Conservation (phyloP, 2,888 invertebrate genomes). For the Ganaspis brasiliensis region DNA sequence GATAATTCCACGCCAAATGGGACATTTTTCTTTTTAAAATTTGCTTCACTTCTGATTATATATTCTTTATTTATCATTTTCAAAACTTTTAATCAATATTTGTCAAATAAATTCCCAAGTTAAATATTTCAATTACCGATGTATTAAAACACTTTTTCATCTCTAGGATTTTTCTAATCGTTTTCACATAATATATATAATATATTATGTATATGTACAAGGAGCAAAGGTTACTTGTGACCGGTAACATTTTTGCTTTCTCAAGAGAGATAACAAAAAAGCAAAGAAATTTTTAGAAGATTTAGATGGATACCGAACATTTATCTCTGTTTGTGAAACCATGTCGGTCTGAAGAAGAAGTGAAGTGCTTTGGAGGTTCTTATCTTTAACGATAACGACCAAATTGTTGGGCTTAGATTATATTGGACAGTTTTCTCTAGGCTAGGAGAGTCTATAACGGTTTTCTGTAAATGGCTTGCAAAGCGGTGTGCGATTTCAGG, state of each 20-base stretch:
- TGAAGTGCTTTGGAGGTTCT: conserved; percentile 33
- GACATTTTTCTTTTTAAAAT: too few relatives aligned
- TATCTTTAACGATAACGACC: conserved; percentile 38
- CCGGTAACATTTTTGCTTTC: conserved; percentile 12
- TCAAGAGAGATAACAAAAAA: conserved; percentile 1
- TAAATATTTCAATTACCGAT: too few relatives aligned
- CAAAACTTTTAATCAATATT: too few relatives aligned
- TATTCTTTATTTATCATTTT: too few relatives aligned
- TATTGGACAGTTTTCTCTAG: conserved; percentile 13
- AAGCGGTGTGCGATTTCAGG: conserved; percentile 30
- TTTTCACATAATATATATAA: neutral
- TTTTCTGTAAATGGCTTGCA: conserved; percentile 34
- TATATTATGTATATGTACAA: too few relatives aligned
- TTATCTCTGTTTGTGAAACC: conserved; percentile 24
- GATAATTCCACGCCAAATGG: too few relatives aligned
- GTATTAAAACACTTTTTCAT: neutral
- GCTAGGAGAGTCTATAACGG: conserved; percentile 28
- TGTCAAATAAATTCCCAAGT: too few relatives aligned
- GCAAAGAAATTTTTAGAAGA: conserved; percentile 14
- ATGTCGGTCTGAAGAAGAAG: conserved; percentile 27
- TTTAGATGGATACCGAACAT: conserved; percentile 28
- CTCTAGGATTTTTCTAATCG: neutral
- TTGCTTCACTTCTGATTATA: too few relatives aligned
- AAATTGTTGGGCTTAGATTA: conserved; percentile 23
- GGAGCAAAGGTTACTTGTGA: conserved; percentile 10